Evolutionary conservation across 2,888 invertebrate species (phyloP), one percentile per base, ranked within the genome.

Genomic region (Hyles lineata): DNA sequence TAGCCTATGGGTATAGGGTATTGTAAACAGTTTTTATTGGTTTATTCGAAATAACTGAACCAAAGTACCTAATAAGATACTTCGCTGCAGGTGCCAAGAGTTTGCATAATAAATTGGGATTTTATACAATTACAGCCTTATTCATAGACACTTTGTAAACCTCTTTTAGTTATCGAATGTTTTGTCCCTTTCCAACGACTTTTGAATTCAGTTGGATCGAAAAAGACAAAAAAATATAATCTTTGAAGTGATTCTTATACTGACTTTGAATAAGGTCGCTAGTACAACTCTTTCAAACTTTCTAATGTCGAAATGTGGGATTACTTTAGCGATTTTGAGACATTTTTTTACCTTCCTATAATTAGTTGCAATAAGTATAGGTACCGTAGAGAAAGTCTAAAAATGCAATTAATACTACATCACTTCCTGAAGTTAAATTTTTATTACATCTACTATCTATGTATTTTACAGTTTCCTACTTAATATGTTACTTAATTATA

Each of bases 401-500:
- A 50, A 67, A 67, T 17, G 23, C 7, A 23, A 25, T 67, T 25
- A 58, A 72, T 58, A 21, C 72, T 32, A 72, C 11, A 19, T 67
- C 63, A 58, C 43, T 58, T 32, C n/a, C 9, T 21, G 52, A 52
- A 67, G 35, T 55, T 63, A 35, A 32, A 3, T 43, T 23, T 25
- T 35, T 58, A 35, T 19, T 58, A 58, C 9, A 43, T 25, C 72
- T 72, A 50, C 43, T 50, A 23, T 63, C 4, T 67, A 21, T 29
- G 11, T n/a, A 52, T 71, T 21, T 32, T 59, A 74, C 61, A 70
- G 52, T 72, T 55, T 74, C 19, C 75, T 76, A 78, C 61, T 71
- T 78, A 61, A 25, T 58, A 72, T 69, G 59, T 71, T 60, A 75
- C 58, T 72, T 74, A 74, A 29, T 62, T 73, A 62, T 69, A 74